Percentiles rank a stretch among this genome's conserved stretches.
Evolutionary conservation across 35 echinoderm and acorn worm species (phyloP).

Genomic region (Holothuria glaberrima): DNA sequence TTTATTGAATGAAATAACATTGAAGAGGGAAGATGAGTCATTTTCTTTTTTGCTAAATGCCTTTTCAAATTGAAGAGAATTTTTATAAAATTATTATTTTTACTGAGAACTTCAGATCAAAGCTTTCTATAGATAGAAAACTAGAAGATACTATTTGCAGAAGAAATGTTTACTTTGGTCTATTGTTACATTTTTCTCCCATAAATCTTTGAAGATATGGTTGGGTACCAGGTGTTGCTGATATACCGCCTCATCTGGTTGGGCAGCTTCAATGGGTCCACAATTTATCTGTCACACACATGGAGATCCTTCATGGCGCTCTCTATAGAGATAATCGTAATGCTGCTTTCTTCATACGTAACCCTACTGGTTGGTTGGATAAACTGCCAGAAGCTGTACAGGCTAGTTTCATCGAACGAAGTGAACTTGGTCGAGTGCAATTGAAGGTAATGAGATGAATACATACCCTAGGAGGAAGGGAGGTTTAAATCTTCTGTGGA

Average conservation of each 20-base stretch:
- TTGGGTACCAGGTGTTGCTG: conserved; percentile 76
- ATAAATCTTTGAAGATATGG: conserved; percentile 67
- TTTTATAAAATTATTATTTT: too few species aligned
- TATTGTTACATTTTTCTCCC: background rate
- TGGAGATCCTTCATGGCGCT: conserved; percentile 86
- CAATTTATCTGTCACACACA: conserved; percentile 86
- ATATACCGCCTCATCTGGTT: conserved; percentile 76
- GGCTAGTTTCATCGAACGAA: conserved; percentile 64
- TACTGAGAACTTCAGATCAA: too few species aligned
- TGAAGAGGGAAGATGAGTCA: too few species aligned
- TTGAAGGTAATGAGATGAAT: conserved; percentile 65
- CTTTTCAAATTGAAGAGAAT: too few species aligned
- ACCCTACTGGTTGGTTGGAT: conserved; percentile 57
- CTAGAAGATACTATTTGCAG: too few species aligned
- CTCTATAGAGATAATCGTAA: conserved; percentile 69
- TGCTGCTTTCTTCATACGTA: conserved; percentile 72
- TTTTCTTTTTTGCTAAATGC: too few species aligned
- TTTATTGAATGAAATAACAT: too few species aligned
- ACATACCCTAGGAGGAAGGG: too few species aligned
- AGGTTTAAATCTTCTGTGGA: too few species aligned
- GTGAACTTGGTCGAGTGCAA: conserved; percentile 66
- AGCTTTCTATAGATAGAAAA: too few species aligned
- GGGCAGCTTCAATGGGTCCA: conserved; percentile 78
- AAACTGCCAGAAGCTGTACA: conserved; percentile 54
- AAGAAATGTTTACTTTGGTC: too few species aligned